Evolutionary conservation across 2,113 vertebrate genomes (phyloP), one percentile per base, ranked within the genome.

Genomic region (Ranitomeya variabilis): DNA sequence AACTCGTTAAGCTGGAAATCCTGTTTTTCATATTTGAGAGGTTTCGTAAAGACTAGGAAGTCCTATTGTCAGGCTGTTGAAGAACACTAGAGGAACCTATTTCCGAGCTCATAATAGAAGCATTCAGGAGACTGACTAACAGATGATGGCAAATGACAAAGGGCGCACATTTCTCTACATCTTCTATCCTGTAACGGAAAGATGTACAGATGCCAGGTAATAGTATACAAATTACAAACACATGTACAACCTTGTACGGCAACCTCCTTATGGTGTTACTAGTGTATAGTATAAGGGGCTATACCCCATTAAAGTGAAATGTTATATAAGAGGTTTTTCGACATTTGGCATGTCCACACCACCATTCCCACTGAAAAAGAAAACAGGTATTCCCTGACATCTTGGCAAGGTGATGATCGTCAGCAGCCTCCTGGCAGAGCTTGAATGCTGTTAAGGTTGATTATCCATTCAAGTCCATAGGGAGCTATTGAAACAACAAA

Each of bases 1-100:
- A 83, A 83, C 37, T 83, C 54, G 80, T 83, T 83, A 83, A 83
- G 31, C 80, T 83, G 80, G 80, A 83, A 83, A 83, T 83, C 60
- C 80, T 83, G 80, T 83, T 83, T 83, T 83, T 83, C 26, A 83
- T 66, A 83, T 83, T 83, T 64, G 26, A 51, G 80, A 51, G 59
- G 37, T 51, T 83, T 83, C 60, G 37, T 83, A 83, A 62, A 83
- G 60, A 66, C 80, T 51, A 83, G 80, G 80, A 83, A 83, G 80
- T 83, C 31, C 80, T 83, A 83, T 83, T 83, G 80, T 83, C 57
- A 62, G 4, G 59, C 59, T 62, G 80, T 81, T 81, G 80, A 83
- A 83, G 60, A 83, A 83, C 80, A 83, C 60, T 83, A 66, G 16
- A 66, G 80, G 80, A 83, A 64, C 59, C 80, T 1, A 83, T 62